Conservation (phyloP, 2,888 invertebrate genomes). For the Ethmia dodecea region DNA sequence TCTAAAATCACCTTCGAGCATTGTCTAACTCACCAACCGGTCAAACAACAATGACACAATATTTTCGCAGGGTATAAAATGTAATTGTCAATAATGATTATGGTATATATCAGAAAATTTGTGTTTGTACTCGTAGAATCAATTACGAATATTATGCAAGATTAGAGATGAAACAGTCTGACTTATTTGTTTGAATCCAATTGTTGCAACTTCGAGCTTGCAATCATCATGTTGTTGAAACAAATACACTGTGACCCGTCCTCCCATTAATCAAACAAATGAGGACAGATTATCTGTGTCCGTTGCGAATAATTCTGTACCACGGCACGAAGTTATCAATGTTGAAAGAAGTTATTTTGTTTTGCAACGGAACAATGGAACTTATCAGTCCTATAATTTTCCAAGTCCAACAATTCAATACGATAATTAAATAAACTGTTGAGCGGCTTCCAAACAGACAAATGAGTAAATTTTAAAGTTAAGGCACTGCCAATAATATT, state of each 20-base stretch:
- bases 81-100: conserved; percentile 41
- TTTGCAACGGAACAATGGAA: conserved; percentile 11
- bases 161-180: conserved; percentile 31
- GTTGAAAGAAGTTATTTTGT: conserved; percentile 18
- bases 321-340: conserved; percentile 16
- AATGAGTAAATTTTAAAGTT: no score
- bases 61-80: conserved; percentile 34
- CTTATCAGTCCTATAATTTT: conserved; percentile 9
- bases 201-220: conserved; percentile 26
- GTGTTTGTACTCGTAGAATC: conserved; percentile 26
- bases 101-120: conserved; percentile 33
- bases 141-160: conserved; percentile 43
- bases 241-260: conserved; percentile 36
- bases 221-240: conserved; percentile 32
- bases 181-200: conserved; percentile 28
- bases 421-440: no score
- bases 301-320: conserved; percentile 22
- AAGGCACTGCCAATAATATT: no score
- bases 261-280: conserved; percentile 54
- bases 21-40: conserved; percentile 39
- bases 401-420: no score
- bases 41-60: conserved; percentile 27
- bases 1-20: conserved; percentile 31
- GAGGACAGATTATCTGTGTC: conserved; percentile 28
- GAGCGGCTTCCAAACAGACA: no score